Evolutionary conservation across 1,140 invertebrate genomes (phyloP).

Genomic region (Sycophaga agraensis): DNA sequence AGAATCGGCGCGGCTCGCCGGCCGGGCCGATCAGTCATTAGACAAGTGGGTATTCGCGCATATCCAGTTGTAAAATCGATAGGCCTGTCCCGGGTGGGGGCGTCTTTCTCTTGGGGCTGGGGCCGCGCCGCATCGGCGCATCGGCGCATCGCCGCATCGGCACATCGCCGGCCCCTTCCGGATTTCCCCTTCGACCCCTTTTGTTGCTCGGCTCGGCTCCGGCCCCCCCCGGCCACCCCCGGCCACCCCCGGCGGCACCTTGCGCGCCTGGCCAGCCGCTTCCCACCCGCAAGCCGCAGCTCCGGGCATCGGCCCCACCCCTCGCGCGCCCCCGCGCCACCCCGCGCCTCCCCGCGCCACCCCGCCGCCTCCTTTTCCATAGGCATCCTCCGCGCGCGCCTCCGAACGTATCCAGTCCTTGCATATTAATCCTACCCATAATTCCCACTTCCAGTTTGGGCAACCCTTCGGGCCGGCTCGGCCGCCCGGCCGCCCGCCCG

Average conservation of each 20-base stretch:
- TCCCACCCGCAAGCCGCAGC: conserved; percentile 26
- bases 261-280: conserved; percentile 34
- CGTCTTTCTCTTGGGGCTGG: too few relatives aligned
- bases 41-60: conserved; percentile 59
- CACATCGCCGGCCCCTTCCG: conserved; percentile 15
- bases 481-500: conserved; percentile 36
- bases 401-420: conserved; percentile 58
- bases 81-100: conserved; percentile 53
- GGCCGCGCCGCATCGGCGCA: conserved; percentile 36
- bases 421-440: conserved; percentile 61
- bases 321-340: conserved; percentile 20
- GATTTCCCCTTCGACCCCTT: conserved; percentile 51
- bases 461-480: conserved; percentile 55
- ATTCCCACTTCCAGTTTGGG: conserved; percentile 60
- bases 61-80: conserved; percentile 61
- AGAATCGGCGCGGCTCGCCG: too few relatives aligned
- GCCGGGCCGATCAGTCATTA: conserved; percentile 60
- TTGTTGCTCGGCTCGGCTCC: conserved; percentile 50
- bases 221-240: conserved; percentile 34
- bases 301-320: conserved; percentile 41
- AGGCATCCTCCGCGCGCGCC: conserved; percentile 42
- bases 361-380: conserved; percentile 15
- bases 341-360: background rate
- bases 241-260: conserved; percentile 32
- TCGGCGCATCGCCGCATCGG: conserved; percentile 15